A percentile compares a stretch with the other conserved stretches of the same genome.
Conservation (phyloP, 2,113 vertebrate genomes). For the Clarias macrocephalus region DNA sequence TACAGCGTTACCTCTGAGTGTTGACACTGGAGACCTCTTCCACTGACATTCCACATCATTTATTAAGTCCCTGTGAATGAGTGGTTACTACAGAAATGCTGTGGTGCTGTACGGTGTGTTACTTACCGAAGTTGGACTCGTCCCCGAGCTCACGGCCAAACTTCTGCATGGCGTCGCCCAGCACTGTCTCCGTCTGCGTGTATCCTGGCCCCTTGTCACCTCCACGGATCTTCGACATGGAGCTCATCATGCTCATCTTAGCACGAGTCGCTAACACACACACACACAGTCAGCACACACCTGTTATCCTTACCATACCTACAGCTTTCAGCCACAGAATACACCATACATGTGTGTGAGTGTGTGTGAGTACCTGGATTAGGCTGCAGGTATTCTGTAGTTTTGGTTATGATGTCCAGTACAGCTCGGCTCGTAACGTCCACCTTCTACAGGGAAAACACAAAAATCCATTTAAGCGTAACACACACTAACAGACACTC, state of each 20-base stretch:
- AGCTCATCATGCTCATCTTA: slow-evolving; percentile 99
- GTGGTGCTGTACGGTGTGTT: background rate
- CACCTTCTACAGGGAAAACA: slow-evolving; percentile 80
- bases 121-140: slow-evolving; percentile 91
- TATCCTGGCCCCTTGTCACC: slow-evolving; percentile 96
- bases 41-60: no score
- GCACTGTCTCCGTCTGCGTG: slow-evolving; percentile 87
- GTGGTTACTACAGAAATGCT: background rate
- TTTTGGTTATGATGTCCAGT: slow-evolving; percentile 96
- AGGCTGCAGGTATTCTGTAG: slow-evolving; percentile 96
- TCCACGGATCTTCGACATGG: slow-evolving; percentile 98
- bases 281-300: background rate
- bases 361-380: slow-evolving; percentile 84
- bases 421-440: slow-evolving; percentile 92
- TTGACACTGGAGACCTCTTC: no score
- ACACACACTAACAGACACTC: background rate
- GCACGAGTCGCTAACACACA: slow-evolving; percentile 87
- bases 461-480: background rate
- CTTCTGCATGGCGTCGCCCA: slow-evolving; percentile 93
- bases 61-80: background rate
- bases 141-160: slow-evolving; percentile 94
- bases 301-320: background rate
- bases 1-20: no score
- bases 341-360: background rate
- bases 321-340: background rate